Percentiles rank a stretch among this genome's conserved stretches.
These are phyloP conservation scores for Lophochroa leadbeateri DNA, from an alignment of 2,113 vertebrate genomes.

Conservation along the genomic window DNA sequence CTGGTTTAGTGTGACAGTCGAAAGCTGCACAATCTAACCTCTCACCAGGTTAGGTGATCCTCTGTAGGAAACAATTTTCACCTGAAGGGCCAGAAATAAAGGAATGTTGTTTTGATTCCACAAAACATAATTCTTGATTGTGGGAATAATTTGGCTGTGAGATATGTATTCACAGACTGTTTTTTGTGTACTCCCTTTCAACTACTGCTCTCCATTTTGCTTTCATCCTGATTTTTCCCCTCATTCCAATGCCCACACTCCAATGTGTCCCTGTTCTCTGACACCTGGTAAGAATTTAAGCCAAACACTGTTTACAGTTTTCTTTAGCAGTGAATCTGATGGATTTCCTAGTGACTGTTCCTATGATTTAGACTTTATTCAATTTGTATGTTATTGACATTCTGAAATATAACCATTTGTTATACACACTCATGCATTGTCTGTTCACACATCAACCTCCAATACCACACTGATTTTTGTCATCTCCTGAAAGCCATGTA, in stretches of 20 bases:
- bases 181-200: background rate
- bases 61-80: constrained; percentile 17
- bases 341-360: constrained; percentile 10
- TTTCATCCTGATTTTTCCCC: background rate
- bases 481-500: background rate
- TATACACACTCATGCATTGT: background rate
- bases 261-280: background rate
- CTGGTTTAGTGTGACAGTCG: background rate
- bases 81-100: background rate
- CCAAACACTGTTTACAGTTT: background rate
- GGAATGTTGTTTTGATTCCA: background rate
- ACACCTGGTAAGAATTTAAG: background rate
- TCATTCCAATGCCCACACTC: background rate
- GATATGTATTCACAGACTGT: background rate
- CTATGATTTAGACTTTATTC: background rate
- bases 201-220: background rate
- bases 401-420: constrained; percentile 1
- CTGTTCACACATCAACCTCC: background rate
- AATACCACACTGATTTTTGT: background rate
- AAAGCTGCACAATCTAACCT: constrained; percentile 17
- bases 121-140: background rate
- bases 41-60: constrained; percentile 3
- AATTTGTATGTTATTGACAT: background rate
- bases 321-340: constrained; percentile 15
- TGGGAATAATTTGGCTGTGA: background rate